Evolutionary conservation across 2,113 vertebrate genomes (phyloP), one percentile per base, ranked within the genome.

Genomic region (Nesoenas mayeri): DNA sequence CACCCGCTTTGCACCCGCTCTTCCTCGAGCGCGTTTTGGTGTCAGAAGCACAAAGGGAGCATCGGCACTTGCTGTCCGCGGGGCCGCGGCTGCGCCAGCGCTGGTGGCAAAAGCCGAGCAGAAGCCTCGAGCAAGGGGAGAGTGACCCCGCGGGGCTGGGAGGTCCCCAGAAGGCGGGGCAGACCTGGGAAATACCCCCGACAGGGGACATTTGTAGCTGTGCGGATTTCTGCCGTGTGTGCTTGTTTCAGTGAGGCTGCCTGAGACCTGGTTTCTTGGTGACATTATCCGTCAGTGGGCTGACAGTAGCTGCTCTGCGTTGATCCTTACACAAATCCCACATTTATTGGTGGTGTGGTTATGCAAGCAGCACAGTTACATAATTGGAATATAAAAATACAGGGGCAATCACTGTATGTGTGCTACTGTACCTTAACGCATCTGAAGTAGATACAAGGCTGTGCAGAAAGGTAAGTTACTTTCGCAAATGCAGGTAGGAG

Each of bases 11-110:
- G 62, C 5, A 15, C 28, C 61, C 20, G 20, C 20, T 16, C 28
- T 17, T 38, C 62, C 32, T 3, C 28, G 12, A 58, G 12, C 50
- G 14, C 42, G 15, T 2, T 20, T 8, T 1, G 44, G 6, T 38
- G 69, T 10, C 4, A 29, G 11, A 58, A 50, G 51, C 91, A 77
- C 81, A 58, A 54, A 77, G 88, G 5, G 71, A 29, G 11, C 71
- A n/a, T 1, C 38, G 25, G 58, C 50, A 34, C 3, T 19, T 28
- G 34, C 42, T 57, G 54, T 2, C 17, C 14, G 21, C 15, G 38
- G 32, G 38, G 25, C 81, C 96, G 4, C 98, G 96, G 97, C 98
- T 98, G 91, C 97, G 98, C 97, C 98, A 98, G 94, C 98, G 98
- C 61, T 25, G 74, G 44, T 15, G 31, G 50, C 53, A 5, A 25